phyloP scores from a whole-genome alignment of 2,888 invertebrate genomes.

The Lepidocyrtinus sp. region DNA sequence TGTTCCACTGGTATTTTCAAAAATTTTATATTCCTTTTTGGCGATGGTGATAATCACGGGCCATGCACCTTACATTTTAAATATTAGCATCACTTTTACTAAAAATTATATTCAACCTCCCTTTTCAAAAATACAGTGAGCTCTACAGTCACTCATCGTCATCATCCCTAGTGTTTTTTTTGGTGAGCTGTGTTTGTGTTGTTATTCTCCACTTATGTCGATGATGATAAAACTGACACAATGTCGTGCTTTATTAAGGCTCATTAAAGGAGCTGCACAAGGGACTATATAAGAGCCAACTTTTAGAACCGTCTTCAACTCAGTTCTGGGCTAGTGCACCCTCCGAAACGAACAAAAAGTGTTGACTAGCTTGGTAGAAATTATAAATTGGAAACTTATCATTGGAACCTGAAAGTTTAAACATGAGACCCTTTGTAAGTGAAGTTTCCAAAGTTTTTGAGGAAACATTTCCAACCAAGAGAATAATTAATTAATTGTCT shows the following conservation, averaged over 20 bases:
- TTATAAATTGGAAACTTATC: neutral
- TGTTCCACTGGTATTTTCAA: neutral
- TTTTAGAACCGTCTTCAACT: constrained; percentile 43
- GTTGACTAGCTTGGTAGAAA: neutral
- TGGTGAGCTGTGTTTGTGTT: neutral
- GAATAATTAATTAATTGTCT: constrained; percentile 7
- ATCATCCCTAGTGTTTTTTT: neutral
- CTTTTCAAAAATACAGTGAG: neutral
- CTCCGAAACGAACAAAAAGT: neutral
- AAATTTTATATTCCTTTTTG: neutral
- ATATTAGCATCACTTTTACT: neutral
- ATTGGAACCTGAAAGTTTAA: too few relatives aligned
- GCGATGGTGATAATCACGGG: neutral
- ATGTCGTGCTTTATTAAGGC: constrained; percentile 35
- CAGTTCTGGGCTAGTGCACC: constrained; percentile 35
- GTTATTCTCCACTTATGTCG: constrained; percentile 29
- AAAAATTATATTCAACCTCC: neutral
- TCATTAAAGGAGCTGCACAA: constrained; percentile 25
- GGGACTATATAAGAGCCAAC: constrained; percentile 29
- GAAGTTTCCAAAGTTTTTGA: neutral
- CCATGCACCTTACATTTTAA: neutral
- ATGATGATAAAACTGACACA: constrained; percentile 40
- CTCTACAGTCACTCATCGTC: neutral
- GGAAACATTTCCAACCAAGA: neutral
- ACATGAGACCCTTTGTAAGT: constrained; percentile 35